Evolutionary conservation across 2,113 vertebrate species (phyloP), one percentile per base, ranked within the genome.

Genomic region (Passer montanus): DNA sequence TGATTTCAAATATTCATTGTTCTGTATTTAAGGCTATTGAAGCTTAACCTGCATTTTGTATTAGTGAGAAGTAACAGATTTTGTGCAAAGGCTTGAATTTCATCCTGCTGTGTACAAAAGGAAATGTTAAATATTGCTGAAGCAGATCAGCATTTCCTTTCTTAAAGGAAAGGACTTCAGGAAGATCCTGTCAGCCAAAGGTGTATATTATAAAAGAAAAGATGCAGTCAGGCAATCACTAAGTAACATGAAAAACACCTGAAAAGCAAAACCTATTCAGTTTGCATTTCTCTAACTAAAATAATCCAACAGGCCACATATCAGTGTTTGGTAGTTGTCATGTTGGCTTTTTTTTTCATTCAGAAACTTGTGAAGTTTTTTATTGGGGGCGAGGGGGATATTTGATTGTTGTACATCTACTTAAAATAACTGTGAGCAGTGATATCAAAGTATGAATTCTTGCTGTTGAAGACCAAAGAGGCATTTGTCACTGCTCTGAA

Each of bases 81-180:
- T 82, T 85, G 31, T 83, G 50, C 24, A 52, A 26, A 84, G 75
- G 52, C 56, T 88, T 95, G 68, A 37, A 52, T 90, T 95, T 69
- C 44, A 21, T 95, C 58, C 49, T 91, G 26, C 52, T 89, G 39
- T 70, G 56, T 95, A 87, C 52, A 43, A 55, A 59, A 87, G 41
- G 41, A 93, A 84, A 59, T 72, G 53, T 74, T 93, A 31, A 47
- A 35, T 73, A 30, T 93, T 94, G 41, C 58, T 77, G 82, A 90
- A 94, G 76, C 85, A 87, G 87, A 92, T 86, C 55, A 92, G 39
- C 59, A 89, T 92, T 89, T 89, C 89, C 68, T 56, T 87, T 72
- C 43, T 78, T 67, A 69, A 81, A 91, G 39, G 33, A 43, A 64
- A 28, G 59, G 81, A 62, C 62, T 91, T 35, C 59, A 47, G 78